A percentile compares a stretch with the other conserved stretches of the same genome.
Conservation (phyloP, 2,113 vertebrate species). For the Erythrocercus mccallii region DNA sequence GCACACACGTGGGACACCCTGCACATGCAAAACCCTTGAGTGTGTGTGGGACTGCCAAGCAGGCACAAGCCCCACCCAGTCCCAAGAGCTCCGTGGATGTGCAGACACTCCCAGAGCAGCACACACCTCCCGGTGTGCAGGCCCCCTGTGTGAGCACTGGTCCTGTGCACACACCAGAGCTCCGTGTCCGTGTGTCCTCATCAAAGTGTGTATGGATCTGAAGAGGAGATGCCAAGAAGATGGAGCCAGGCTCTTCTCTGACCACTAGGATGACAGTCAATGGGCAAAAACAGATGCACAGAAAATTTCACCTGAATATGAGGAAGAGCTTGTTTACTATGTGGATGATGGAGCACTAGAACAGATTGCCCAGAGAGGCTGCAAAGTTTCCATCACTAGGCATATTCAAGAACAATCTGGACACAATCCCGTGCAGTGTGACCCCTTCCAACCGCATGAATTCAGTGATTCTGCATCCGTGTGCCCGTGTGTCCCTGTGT, state of each 20-base stretch:
- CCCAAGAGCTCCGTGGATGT: background rate
- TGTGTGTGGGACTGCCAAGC: rapidly evolving
- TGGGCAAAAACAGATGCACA: background rate
- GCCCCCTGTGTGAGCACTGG: rapidly evolving
- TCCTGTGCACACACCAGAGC: background rate
- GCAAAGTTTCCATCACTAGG: background rate
- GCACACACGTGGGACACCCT: background rate
- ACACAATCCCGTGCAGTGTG: background rate
- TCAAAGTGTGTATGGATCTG: too few species aligned
- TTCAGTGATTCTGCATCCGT: background rate
- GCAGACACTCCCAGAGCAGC: background rate
- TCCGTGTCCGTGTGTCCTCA: background rate
- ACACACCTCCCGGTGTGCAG: background rate
- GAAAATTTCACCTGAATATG: background rate
- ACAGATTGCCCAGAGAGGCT: background rate
- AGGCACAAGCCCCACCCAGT: background rate
- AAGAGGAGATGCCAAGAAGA: too few species aligned
- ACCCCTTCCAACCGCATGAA: background rate
- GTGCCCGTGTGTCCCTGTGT: rapidly evolving
- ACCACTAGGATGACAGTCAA: background rate
- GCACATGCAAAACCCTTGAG: background rate
- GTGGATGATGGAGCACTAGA: rapidly evolving
- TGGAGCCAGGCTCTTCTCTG: background rate
- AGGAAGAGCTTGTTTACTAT: background rate
- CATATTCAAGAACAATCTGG: background rate